Evolutionary conservation across 37 sponge, comb jelly and placozoan genomes (phyloP), one percentile per base, ranked within the genome.

Genomic region (Theonella swinhoei): DNA sequence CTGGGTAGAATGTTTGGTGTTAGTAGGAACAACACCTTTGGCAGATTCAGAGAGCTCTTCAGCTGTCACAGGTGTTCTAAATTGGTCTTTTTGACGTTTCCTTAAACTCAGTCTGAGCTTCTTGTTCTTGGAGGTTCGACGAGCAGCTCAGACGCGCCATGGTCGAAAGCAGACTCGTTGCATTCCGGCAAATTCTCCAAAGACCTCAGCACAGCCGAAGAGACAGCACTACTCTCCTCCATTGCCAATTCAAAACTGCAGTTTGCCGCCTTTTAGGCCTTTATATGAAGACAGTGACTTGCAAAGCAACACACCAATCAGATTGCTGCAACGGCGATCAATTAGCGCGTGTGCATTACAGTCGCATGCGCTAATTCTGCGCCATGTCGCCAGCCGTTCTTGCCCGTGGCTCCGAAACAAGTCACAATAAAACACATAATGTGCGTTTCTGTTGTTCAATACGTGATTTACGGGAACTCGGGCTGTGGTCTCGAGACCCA

Each of bases 1-100:
- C 26, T 41, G 20, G 8, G 80, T 80, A 23, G 2, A 47, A 23
- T 80, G 68, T 0, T 26, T 32, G 8, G 70, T 80, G 30, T 80
- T 80, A 28, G 20, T 8, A 17, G 80, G 69, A 7, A 68, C 43
- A n/a, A 42, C 8, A 1, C 68, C 68, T 68, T 67, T 41, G 20
- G 26, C 22, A 31, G 39, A 28, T 69, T 47, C 61, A 9, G n/a
- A 40, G 11, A 80, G 60, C 60, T 58, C 35, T 17, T n/a, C 62
- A 20, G n/a, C 77, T 2, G 77, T 30, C 22, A 37, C 61, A 26
- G n/a, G n/a, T n/a, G n/a, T n/a, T n/a, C n/a, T n/a, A n/a, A n/a
- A n/a, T n/a, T n/a, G n/a, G n/a, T n/a, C n/a, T n/a, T n/a, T n/a
- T n/a, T n/a, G n/a, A n/a, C n/a, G n/a, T n/a, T n/a, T n/a, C n/a